Evolutionary conservation across 2,888 invertebrate genomes (phyloP), one percentile per base, ranked within the genome.

Genomic region (Sphecodes monilicornis): DNA sequence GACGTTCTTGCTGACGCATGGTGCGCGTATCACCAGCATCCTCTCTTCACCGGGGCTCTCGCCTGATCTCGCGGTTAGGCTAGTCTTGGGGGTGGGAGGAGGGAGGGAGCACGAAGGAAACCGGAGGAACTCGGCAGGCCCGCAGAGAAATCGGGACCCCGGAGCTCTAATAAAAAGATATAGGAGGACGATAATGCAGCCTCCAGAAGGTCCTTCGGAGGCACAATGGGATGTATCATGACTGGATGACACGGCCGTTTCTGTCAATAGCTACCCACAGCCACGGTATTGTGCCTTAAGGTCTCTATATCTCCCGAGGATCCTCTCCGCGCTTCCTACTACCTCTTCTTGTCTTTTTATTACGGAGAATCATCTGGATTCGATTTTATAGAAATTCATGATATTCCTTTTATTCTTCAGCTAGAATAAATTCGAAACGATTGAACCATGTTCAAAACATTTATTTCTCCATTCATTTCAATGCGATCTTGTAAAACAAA

Each of bases 181-280:
- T 87, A 90, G 88, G 82, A 91, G 90, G 89, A 90, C 87, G 87
- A 91, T 92, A 92, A 92, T 93, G 91, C 91, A 91, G 92, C 92
- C 91, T 87, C 91, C 92, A 92, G 92, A 93, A 93, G 92, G 93
- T 92, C 93, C 91, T 91, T 90, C 91, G 90, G 84, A 88, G 89
- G 90, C 90, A 93, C 93, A 94, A 93, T 93, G 91, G 93, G 92
- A 92, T 92, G 92, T 93, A 94, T 94, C 93, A 93, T 93, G 92
- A 91, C 91, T 90, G 91, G 92, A 94, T 94, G 94, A 94, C 93
- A 93, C 90, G 92, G 93, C 94, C 92, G 89, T 94, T 94, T 94
- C 92, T 91, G 93, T 93, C 93, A 94, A 94, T 93, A 91, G 92
- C 92, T 93, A 93, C 92, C 92, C 93, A 92, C 91, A 90, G 92